Conservation (phyloP, 1,140 invertebrate species). For the Yoshiicerus persimilis region DNA sequence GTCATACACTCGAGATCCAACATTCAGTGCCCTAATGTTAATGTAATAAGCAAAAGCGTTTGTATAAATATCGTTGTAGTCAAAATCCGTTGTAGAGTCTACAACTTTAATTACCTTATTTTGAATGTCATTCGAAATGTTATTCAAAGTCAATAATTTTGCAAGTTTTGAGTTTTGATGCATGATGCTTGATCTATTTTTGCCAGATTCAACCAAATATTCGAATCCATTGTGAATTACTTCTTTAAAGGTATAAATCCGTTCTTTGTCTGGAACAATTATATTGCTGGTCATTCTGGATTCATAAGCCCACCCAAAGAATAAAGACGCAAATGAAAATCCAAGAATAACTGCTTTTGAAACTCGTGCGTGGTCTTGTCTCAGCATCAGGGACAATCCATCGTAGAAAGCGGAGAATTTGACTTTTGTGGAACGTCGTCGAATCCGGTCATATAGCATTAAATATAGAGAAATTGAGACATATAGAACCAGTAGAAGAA, state of each 20-base stretch:
- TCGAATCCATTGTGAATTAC: background rate
- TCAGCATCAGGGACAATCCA: background rate
- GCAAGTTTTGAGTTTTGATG: background rate
- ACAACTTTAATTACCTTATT: no score
- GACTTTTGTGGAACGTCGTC: background rate
- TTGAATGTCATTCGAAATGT: no score
- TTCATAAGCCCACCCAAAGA: background rate
- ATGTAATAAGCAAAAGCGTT: no score
- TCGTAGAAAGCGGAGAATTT: background rate
- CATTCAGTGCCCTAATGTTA: no score
- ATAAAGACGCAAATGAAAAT: background rate
- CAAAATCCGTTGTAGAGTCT: no score
- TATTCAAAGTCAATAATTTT: no score
- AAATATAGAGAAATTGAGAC: background rate
- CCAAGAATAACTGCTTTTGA: background rate
- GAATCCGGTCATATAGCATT: background rate
- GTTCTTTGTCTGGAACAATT: background rate
- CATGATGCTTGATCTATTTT: background rate
- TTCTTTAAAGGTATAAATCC: background rate
- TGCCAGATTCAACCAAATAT: background rate
- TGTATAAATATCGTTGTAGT: no score
- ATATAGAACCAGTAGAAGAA: background rate
- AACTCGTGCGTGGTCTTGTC: background rate
- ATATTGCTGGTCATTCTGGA: background rate
- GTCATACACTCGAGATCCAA: no score